Conservation (phyloP, 2,113 vertebrate species). For the Synchiropus splendidus region DNA sequence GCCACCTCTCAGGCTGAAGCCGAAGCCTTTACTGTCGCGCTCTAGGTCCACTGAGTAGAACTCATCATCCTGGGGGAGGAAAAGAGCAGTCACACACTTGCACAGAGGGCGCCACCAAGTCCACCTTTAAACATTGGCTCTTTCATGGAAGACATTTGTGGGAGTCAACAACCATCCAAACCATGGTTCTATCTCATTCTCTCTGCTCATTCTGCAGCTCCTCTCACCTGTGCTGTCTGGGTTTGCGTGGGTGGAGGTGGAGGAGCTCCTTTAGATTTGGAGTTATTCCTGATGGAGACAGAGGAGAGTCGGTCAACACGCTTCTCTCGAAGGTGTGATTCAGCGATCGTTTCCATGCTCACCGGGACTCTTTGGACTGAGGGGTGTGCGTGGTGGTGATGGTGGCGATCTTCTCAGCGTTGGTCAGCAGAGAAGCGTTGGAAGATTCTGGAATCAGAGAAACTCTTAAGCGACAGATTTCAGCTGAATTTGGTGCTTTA, state of each 20-base stretch:
- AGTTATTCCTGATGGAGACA: conserved; percentile 71
- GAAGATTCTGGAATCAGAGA: conserved; percentile 74
- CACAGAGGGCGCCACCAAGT: too few species aligned
- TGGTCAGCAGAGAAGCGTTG: conserved; percentile 90
- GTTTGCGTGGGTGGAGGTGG: conserved; percentile 56
- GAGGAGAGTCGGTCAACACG: conserved; percentile 1
- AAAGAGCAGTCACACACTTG: too few species aligned
- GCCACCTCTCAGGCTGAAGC: conserved; percentile 93
- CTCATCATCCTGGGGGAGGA: conserved; percentile 79
- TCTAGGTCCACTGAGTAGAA: conserved; percentile 96
- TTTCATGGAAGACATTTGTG: too few species aligned
- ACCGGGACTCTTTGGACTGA: conserved; percentile 77
- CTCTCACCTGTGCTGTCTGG: conserved; percentile 52
- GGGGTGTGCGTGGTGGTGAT: conserved; percentile 94
- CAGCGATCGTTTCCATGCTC: conserved; percentile 42
- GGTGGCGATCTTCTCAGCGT: conserved; percentile 95
- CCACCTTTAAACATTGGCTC: too few species aligned
- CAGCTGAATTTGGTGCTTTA: too few species aligned
- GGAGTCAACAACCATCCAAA: too few species aligned
- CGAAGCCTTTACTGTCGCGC: conserved; percentile 93
- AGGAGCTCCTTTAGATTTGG: conserved; percentile 84
- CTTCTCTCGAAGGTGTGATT: too few species aligned
- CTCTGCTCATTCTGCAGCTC: neutral
- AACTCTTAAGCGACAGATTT: neutral
- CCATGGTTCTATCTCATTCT: too few species aligned